Conservation (phyloP, 2,797 vertebrate genomes). For the Chelon labrosus region DNA sequence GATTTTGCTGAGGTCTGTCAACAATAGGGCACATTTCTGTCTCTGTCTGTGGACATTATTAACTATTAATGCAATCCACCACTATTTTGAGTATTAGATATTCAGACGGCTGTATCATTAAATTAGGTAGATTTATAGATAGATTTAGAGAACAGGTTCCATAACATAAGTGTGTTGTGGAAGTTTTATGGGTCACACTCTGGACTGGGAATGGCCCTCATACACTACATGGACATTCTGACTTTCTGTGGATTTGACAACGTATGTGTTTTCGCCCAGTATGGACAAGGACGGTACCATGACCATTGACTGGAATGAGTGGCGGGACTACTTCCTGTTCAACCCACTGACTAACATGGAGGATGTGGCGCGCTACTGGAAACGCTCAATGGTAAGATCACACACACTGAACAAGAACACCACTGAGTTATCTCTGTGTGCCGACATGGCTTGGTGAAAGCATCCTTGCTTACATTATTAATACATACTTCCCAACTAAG, state of each 20-base stretch:
- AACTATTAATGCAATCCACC: neutral
- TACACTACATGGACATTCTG: too few species aligned
- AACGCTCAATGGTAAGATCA: slow-evolving; percentile 88
- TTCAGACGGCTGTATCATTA: too few species aligned
- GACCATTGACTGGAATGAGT: slow-evolving; percentile 95
- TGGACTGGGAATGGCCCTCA: too few species aligned
- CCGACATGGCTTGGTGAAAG: too few species aligned
- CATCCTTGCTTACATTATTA: too few species aligned
- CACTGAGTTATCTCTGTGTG: neutral
- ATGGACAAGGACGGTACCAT: slow-evolving; percentile 95
- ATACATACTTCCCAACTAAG: neutral
- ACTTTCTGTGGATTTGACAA: neutral
- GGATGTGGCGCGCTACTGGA: slow-evolving; percentile 92
- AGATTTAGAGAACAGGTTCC: too few species aligned
- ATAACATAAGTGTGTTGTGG: too few species aligned
- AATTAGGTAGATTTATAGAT: too few species aligned
- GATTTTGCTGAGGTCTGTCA: slow-evolving; percentile 89
- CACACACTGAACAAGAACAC: neutral
- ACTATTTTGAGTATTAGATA: neutral
- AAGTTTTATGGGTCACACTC: too few species aligned
- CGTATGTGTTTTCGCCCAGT: slow-evolving; percentile 70
- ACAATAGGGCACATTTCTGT: neutral
- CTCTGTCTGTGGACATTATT: neutral
- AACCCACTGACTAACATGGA: slow-evolving; percentile 92
- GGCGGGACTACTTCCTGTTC: slow-evolving; percentile 94